Evolutionary conservation across 2,888 invertebrate genomes (phyloP), one percentile per base, ranked within the genome.

Genomic region (Cephus nigrinus): DNA sequence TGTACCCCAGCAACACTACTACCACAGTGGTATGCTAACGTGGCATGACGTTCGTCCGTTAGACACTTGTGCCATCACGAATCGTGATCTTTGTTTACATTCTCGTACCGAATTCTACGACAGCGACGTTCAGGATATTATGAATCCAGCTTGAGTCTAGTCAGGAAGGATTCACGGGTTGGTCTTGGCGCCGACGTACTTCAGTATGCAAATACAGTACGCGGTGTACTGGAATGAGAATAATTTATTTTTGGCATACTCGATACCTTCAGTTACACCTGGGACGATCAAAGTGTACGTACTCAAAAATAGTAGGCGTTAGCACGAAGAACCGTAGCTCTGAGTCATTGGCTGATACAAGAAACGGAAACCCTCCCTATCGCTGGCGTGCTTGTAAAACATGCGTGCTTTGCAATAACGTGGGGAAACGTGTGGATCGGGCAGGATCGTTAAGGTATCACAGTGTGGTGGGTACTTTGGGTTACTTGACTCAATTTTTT

Each of bases 21-120:
- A 23, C 55, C 55, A 23, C 23, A 9, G 23, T 55, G 79, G 79
- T 79, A 83, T 79, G 85, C 82, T 86, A 85, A 85, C 83, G 81
- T 82, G 81, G 81, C 86, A 81, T 84, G 84, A 86, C 86, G 86
- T 81, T 81, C 80, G 80, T 81, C 86, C 85, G 86, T 86, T 86
- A 86, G 82, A 76, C 78, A 75, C 55, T 55, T 55, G 55, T 23
- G 55, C 55, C 55, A 55, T 55, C 23, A 55, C 9, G 55, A 79
- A 80, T 78, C 81, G 76, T 80, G 75, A 81, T 79, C 80, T 78
- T 81, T 83, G 80, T 83, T 81, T 79, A 78, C 81, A 74, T 76
- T 75, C 75, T 32, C 23, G 23, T 55, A 55, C 23, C 23, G 9
- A 55, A 55, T 55, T 23, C 23, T 55, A 55, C 55, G 9, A 55